Evolutionary conservation across 2,113 vertebrate species (phyloP).

Genomic region (Muscicapa adusta): DNA sequence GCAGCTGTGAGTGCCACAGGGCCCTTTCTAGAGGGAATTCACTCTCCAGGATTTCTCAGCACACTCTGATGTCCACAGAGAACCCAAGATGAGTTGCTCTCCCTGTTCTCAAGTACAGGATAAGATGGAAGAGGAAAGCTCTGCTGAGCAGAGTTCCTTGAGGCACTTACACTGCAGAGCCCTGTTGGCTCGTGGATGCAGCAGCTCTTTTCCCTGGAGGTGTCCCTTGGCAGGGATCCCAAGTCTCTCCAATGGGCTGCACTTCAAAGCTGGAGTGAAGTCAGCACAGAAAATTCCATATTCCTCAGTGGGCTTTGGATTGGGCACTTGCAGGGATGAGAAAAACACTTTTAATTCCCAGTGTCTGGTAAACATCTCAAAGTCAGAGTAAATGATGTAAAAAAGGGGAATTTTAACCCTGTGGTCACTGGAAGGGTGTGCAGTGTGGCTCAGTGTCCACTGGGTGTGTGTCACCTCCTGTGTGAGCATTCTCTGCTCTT

Average conservation of each 20-base stretch:
- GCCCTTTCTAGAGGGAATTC: neutral
- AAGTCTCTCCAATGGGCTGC: neutral
- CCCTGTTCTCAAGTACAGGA: neutral
- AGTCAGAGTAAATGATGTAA: neutral
- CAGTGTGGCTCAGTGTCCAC: neutral
- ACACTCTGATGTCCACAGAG: neutral
- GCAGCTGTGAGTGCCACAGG: neutral
- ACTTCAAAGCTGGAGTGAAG: slow-evolving; percentile 28
- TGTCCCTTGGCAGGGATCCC: neutral
- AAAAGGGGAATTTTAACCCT: neutral
- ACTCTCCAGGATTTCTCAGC: neutral
- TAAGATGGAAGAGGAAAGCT: neutral
- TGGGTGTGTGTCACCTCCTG: neutral
- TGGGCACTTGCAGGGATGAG: slow-evolving; percentile 8
- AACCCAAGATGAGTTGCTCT: neutral
- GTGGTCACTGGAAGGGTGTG: neutral
- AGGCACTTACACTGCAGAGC: neutral
- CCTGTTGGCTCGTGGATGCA: neutral
- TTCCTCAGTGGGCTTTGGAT: slow-evolving; percentile 44
- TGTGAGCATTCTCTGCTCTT: neutral
- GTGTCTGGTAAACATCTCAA: neutral
- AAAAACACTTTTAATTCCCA: slow-evolving; percentile 18
- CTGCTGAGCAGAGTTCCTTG: neutral
- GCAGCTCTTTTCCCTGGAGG: slow-evolving; percentile 26
- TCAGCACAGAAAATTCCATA: slow-evolving; percentile 55